Evolutionary conservation across 2,113 vertebrate species (phyloP).

Genomic region (Cryptoleucopteryx plumbea): DNA sequence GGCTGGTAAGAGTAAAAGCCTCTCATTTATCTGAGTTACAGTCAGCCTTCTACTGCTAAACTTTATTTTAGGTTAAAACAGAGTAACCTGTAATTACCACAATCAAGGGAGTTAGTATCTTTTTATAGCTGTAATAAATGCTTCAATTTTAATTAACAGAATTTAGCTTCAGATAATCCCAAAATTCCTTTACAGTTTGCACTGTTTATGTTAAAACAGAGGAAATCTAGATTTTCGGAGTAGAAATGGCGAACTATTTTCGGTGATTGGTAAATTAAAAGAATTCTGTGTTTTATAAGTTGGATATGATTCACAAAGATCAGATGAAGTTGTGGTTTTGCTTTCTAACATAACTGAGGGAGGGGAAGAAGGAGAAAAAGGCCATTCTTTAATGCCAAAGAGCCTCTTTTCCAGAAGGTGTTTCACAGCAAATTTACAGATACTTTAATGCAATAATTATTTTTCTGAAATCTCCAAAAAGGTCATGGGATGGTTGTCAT

Average conservation of each 20-base stretch:
- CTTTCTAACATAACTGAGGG: neutral
- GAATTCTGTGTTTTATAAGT: neutral
- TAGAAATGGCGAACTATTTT: neutral
- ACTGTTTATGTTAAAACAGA: neutral
- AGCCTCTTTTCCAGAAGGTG: neutral
- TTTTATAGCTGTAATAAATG: constrained; percentile 15
- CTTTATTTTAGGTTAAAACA: neutral
- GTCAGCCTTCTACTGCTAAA: neutral
- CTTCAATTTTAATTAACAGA: constrained; percentile 4
- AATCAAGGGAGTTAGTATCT: neutral
- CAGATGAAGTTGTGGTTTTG: neutral
- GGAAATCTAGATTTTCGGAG: neutral
- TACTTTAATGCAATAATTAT: neutral
- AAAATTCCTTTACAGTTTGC: neutral
- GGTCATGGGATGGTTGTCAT: neutral
- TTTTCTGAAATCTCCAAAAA: neutral
- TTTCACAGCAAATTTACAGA: neutral
- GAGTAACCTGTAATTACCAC: neutral
- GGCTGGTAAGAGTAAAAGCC: neutral
- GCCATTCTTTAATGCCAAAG: neutral
- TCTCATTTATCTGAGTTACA: neutral
- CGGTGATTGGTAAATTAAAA: neutral
- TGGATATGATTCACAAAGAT: neutral
- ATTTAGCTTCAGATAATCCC: neutral
- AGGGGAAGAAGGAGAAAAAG: neutral